Conservation (phyloP, 2,797 vertebrate genomes). For the Holocentrus rufus region DNA sequence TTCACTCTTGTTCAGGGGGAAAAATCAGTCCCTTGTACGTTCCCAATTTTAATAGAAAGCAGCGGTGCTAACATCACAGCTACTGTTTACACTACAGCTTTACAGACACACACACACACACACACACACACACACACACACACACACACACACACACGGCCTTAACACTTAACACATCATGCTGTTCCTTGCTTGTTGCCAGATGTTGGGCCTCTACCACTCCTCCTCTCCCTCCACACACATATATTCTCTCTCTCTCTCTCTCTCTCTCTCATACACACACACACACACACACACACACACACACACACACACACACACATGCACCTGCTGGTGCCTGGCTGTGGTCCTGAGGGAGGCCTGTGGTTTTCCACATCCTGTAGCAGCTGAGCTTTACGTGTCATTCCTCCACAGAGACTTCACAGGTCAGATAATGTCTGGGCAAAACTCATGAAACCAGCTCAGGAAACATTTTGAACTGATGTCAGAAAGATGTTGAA, state of each 20-base stretch:
- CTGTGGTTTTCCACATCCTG: conserved; percentile 70
- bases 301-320: conserved; percentile 1
- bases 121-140: conserved; percentile 9
- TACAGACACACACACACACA: conserved; percentile 2
- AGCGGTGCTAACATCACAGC: conserved; percentile 31
- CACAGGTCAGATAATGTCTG: too few relatives aligned
- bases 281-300: too few relatives aligned
- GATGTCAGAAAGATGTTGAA: too few relatives aligned
- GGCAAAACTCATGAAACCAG: too few relatives aligned
- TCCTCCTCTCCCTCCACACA: neutral
- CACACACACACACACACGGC: conserved; percentile 32
- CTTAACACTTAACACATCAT: neutral
- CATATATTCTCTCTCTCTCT: neutral
- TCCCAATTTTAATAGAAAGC: neutral
- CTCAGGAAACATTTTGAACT: too few relatives aligned
- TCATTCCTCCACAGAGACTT: too few relatives aligned
- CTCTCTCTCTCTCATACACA: neutral
- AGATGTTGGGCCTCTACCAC: neutral
- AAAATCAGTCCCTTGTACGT: conserved; percentile 7
- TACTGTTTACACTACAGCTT: conserved; percentile 38
- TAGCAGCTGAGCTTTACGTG: conserved; percentile 54
- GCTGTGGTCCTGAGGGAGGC: conserved; percentile 48
- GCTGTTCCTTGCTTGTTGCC: neutral
- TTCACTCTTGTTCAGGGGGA: neutral
- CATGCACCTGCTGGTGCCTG: conserved; percentile 47